Percentiles rank a stretch among this genome's conserved stretches.
phyloP scores from a whole-genome alignment of 2,797 vertebrate genomes.

The Limnodromus scolopaceus region DNA sequence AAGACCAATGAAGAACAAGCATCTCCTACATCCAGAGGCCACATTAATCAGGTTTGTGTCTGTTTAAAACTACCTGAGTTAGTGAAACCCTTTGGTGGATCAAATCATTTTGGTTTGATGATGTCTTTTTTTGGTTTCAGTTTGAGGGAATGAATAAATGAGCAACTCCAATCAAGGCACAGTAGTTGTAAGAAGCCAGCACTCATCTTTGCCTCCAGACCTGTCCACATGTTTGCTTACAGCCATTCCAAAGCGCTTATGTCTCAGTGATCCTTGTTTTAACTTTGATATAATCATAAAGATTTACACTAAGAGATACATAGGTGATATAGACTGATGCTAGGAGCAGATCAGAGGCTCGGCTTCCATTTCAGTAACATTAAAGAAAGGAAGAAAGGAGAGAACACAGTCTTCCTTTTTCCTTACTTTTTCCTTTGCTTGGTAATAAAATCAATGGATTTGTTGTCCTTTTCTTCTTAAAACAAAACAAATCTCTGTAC shows the following conservation, averaged over 20 bases:
- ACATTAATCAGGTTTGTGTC: not conserved
- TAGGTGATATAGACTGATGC: rapidly evolving
- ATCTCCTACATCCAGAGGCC: not conserved
- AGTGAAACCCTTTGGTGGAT: not conserved
- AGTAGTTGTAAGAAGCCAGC: not conserved
- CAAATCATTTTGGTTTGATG: not conserved
- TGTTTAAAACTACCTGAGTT: not conserved
- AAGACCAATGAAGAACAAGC: not conserved
- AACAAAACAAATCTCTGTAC: not conserved
- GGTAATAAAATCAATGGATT: not conserved
- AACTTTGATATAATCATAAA: not conserved
- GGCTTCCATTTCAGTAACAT: not conserved
- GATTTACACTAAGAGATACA: not conserved
- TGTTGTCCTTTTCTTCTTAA: not conserved
- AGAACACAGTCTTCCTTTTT: not conserved
- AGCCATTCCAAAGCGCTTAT: not conserved
- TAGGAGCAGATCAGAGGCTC: not conserved
- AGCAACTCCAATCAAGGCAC: not conserved
- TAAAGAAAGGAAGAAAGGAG: not conserved
- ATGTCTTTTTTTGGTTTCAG: not conserved
- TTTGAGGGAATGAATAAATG: not conserved
- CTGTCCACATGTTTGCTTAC: not conserved
- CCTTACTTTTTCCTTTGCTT: not conserved
- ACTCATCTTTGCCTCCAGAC: not conserved
- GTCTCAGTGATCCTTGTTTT: not conserved